Conservation (phyloP, 2,888 invertebrate species). For the Mimumesa dahlbomi region DNA sequence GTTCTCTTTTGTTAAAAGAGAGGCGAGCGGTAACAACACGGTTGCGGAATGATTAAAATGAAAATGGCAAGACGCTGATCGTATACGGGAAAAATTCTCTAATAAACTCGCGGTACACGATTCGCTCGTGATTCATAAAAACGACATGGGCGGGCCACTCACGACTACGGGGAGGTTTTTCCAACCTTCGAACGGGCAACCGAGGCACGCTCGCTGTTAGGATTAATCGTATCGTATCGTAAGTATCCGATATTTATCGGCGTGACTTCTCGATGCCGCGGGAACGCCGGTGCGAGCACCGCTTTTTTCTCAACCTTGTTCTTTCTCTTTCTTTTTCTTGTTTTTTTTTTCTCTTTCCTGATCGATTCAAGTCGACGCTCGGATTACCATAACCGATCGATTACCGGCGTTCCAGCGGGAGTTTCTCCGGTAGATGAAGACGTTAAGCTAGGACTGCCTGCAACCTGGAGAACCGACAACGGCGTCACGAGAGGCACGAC, state of each 20-base stretch:
- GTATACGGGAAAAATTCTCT: no score
- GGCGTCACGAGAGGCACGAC: conserved; percentile 38
- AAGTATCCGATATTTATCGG: no score
- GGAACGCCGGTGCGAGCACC: conserved; percentile 27
- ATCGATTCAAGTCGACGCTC: conserved; percentile 52
- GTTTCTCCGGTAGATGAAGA: conserved; percentile 56
- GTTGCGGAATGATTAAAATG: no score
- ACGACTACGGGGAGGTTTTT: conserved; percentile 20
- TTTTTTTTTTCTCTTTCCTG: no score
- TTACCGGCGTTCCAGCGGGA: conserved; percentile 51
- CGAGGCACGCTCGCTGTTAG: no score
- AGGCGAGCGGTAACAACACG: no score
- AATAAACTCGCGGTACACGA: conserved; percentile 4
- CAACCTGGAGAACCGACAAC: conserved; percentile 19
- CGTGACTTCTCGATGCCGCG: no score
- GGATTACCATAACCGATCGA: conserved; percentile 70
- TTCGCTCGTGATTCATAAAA: conserved; percentile 15
- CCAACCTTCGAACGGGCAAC: conserved; percentile 17
- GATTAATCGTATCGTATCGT: no score
- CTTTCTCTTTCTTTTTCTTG: no score
- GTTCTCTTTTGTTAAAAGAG: no score
- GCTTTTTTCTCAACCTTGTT: no score
- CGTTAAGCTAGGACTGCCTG: conserved; percentile 47
- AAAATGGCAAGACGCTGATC: no score
- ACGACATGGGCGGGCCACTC: conserved; percentile 16